phyloP scores from a whole-genome alignment of 2,113 vertebrate species.

The Theristicus caerulescens region DNA sequence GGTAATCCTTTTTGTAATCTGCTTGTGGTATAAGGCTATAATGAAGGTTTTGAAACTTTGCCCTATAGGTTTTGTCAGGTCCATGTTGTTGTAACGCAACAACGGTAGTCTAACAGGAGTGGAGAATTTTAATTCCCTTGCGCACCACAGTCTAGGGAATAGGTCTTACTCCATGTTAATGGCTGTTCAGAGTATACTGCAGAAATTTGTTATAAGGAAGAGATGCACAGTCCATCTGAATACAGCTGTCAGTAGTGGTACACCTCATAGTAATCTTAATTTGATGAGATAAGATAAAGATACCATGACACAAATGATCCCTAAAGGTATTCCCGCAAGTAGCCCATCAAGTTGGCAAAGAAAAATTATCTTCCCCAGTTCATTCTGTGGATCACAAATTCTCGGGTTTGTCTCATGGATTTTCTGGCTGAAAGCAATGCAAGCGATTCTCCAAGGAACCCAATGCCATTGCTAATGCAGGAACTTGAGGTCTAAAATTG shows the following conservation, averaged over 20 bases:
- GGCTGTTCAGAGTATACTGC: not conserved
- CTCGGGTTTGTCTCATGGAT: not conserved
- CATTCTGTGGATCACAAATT: not conserved
- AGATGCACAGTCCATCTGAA: not conserved
- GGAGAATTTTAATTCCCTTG: not conserved
- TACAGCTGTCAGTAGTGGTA: not conserved
- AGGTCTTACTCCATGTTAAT: not conserved
- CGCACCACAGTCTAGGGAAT: not conserved
- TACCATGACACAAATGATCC: not conserved
- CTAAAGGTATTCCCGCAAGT: not conserved
- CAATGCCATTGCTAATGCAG: not conserved
- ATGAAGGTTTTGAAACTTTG: not conserved
- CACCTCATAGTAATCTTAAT: not conserved
- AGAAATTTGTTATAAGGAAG: not conserved
- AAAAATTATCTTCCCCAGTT: not conserved
- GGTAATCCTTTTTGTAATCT: not conserved
- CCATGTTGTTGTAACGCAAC: not conserved
- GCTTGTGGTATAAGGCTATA: not conserved
- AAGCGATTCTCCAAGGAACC: not conserved
- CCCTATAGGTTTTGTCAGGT: not conserved
- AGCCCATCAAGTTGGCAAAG: not conserved
- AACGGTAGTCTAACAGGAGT: not conserved
- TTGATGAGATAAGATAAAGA: not conserved
- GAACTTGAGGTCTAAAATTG: not conserved
- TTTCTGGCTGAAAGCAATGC: not conserved